phyloP scores from a whole-genome alignment of 2,888 invertebrate species.

The Eristalinus sepulchralis region DNA sequence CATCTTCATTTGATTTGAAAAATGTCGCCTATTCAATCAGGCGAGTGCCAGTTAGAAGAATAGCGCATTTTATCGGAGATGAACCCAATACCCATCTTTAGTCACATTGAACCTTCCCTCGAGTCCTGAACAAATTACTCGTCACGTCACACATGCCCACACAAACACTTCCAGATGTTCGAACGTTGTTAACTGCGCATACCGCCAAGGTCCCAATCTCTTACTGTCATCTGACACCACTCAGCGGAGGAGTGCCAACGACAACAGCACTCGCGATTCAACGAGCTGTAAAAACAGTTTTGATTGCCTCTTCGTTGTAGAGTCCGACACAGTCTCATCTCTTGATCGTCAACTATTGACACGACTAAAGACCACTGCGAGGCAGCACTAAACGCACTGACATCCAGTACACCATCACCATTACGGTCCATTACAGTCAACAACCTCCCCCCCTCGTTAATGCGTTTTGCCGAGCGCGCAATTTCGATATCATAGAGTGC shows the following conservation, averaged over 20 bases:
- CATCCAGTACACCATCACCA: slow-evolving; percentile 33
- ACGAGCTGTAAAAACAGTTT: background rate
- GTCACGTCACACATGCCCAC: no score
- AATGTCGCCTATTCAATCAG: no score
- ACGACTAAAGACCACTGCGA: slow-evolving; percentile 37
- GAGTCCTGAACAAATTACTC: no score
- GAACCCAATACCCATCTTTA: no score
- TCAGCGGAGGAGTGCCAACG: background rate
- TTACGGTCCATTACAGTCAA: slow-evolving; percentile 58
- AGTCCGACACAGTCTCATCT: background rate
- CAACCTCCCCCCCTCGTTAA: slow-evolving; percentile 43
- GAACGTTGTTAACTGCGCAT: background rate
- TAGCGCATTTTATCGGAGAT: no score
- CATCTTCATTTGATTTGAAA: no score
- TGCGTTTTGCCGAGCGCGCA: background rate
- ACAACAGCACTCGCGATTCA: background rate
- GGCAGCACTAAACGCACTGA: slow-evolving; percentile 29
- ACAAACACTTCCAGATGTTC: background rate
- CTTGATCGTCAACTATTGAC: background rate
- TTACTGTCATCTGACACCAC: background rate
- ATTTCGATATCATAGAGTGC: slow-evolving; percentile 55
- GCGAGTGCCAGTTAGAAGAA: no score
- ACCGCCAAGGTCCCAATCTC: background rate
- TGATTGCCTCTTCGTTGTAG: background rate
- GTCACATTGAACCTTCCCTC: no score